A percentile compares a stretch with the other conserved stretches of the same genome.
Evolutionary conservation across 2,888 invertebrate species (phyloP).

Genomic region (Gisinianus flammeolus): DNA sequence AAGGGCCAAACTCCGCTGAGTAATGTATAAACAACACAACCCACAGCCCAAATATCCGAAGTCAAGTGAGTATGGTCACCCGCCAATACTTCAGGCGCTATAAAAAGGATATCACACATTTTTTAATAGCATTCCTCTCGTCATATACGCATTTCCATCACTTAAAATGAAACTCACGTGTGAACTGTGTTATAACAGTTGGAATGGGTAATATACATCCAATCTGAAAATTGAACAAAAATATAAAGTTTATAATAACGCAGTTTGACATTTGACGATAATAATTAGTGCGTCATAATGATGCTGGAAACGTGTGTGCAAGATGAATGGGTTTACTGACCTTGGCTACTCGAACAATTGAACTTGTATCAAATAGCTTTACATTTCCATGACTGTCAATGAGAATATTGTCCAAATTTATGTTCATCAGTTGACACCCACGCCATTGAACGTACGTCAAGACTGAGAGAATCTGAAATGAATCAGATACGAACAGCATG

Average conservation of each 20-base stretch:
- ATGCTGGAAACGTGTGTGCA: no score
- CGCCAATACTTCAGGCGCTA: conserved; percentile 62
- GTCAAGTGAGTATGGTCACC: conserved; percentile 87
- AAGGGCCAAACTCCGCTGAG: conserved; percentile 93
- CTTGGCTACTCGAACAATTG: conserved; percentile 37
- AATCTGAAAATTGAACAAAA: no score
- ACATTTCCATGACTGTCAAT: conserved; percentile 40
- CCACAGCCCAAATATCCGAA: conserved; percentile 95
- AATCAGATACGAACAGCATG: background rate
- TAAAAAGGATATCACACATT: conserved; percentile 6
- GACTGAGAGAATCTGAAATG: conserved; percentile 77
- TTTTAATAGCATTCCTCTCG: no score
- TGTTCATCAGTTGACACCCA: conserved; percentile 72
- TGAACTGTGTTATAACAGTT: conserved; percentile 32
- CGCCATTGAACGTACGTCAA: conserved; percentile 89
- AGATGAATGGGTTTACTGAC: no score
- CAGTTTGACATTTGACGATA: no score
- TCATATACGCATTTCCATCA: conserved; percentile 62
- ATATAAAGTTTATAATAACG: no score
- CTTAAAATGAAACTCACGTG: conserved; percentile 21
- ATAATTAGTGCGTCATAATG: no score
- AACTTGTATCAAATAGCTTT: conserved; percentile 39
- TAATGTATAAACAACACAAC: conserved; percentile 88
- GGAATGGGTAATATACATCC: conserved; percentile 42
- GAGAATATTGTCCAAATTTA: conserved; percentile 50